Conservation (phyloP, 1,140 invertebrate species). For the Nephotettix cincticeps region DNA sequence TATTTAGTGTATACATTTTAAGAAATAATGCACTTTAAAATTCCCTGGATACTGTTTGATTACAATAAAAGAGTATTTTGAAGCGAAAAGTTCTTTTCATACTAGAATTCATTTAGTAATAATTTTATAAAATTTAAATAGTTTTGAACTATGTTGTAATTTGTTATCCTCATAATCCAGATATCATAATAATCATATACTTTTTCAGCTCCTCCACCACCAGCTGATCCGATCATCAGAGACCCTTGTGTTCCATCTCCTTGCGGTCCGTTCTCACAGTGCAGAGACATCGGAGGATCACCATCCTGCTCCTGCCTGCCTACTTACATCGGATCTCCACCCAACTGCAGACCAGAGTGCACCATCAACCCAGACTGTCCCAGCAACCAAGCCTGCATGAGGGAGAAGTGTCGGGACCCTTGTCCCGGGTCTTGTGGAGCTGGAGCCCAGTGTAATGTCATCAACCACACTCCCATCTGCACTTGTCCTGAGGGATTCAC, state of each 20-base stretch:
- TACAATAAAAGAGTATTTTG: no score
- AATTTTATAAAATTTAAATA: no score
- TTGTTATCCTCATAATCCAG: no score
- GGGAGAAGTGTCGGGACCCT: conserved; percentile 66
- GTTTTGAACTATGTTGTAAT: no score
- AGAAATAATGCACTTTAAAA: no score
- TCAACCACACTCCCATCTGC: conserved; percentile 64
- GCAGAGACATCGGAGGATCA: conserved; percentile 55
- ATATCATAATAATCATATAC: no score
- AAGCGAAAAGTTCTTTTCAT: no score
- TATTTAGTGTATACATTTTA: no score
- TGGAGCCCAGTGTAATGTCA: conserved; percentile 60
- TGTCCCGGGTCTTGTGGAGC: conserved; percentile 72
- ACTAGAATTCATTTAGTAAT: no score
- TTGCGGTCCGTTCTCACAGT: conserved; percentile 68
- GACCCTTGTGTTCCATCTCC: conserved; percentile 66
- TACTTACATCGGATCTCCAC: conserved; percentile 66
- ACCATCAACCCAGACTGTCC: conserved; percentile 63
- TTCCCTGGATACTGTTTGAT: no score
- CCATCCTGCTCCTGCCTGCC: conserved; percentile 63
- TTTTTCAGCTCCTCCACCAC: conserved; percentile 46
- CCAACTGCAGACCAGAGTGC: conserved; percentile 69
- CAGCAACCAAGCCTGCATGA: conserved; percentile 60
- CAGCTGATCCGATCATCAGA: conserved; percentile 43
- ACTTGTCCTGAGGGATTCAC: conserved; percentile 64